Conservation (phyloP, 2,888 invertebrate species). For the Trissonchulus sp. region DNA sequence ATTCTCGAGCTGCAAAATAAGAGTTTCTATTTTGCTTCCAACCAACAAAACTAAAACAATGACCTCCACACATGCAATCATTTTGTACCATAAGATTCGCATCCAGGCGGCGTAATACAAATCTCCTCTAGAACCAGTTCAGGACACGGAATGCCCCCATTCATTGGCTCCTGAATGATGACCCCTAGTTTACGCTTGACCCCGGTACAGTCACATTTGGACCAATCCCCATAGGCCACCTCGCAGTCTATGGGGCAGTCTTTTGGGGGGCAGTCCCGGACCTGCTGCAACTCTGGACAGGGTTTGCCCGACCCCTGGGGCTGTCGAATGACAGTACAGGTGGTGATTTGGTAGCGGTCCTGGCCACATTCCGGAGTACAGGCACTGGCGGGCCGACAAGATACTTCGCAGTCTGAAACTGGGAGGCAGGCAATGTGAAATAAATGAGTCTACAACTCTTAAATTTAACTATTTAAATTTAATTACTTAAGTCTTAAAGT, state of each 20-base stretch:
- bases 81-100: too few relatives aligned
- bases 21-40: too few relatives aligned
- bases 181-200: not conserved
- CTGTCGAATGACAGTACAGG: not conserved
- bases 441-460: too few relatives aligned
- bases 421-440: not conserved
- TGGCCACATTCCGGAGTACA: not conserved
- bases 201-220: not conserved
- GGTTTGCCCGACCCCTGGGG: not conserved
- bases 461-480: too few relatives aligned
- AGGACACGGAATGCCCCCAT: not conserved
- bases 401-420: not conserved
- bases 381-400: not conserved
- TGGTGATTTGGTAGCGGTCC: not conserved
- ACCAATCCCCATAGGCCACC: not conserved
- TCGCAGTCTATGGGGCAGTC: not conserved
- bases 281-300: not conserved
- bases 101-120: not conserved
- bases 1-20: too few relatives aligned
- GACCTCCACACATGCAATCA: too few relatives aligned
- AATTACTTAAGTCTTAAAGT: too few relatives aligned
- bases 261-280: not conserved
- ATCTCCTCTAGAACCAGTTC: not conserved
- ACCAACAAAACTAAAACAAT: too few relatives aligned
- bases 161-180: not conserved